Evolutionary conservation across 2,797 vertebrate genomes (phyloP), one percentile per base, ranked within the genome.

Genomic region (Chelon auratus): DNA sequence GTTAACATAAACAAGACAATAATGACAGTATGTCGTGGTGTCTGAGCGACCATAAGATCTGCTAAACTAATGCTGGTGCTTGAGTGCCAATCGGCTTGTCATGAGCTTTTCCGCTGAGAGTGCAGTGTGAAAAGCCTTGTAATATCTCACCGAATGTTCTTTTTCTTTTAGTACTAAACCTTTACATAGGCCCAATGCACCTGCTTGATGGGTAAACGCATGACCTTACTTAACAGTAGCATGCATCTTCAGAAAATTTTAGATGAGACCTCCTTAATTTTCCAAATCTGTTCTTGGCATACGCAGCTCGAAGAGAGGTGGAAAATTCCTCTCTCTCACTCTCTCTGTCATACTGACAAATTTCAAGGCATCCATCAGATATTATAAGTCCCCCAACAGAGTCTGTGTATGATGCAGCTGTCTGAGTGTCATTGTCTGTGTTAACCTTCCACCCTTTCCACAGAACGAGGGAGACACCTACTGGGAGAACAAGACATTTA

Each of bases 381-480:
- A 63, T 65, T 61, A 54, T 48, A 60, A 40, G 53, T 42, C 47
- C 52, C 58, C 57, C 53, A 62, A 55, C 55, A 48, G 26, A 7
- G 12, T 39, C 64, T 30, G 47, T 50, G 58, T 68, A 54, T 73
- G 48, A 77, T 68, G 53, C 63, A 52, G 37, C 42, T 9, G 5
- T 56, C 58, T 55, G 68, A 68, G 59, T 59, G 64, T 9, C 24
- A 51, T 63, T 10, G 26, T 56, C 40, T 33, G 14, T 30, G 30
- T 73, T 63, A n/a, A 58, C 39, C 45, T 60, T 24, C 60, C 33
- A 72, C 56, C 20, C 63, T 61, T 17, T 62, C 9, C 62, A 74
- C 58, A 75, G 80, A 81, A 10, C 79, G 60, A 78, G 68, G 73
- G 75, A 18, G 92, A 87, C 92, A 69, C 80, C 93, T 91, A 59